Conservation (phyloP, 2,888 invertebrate species). For the Agrotis ipsilon region DNA sequence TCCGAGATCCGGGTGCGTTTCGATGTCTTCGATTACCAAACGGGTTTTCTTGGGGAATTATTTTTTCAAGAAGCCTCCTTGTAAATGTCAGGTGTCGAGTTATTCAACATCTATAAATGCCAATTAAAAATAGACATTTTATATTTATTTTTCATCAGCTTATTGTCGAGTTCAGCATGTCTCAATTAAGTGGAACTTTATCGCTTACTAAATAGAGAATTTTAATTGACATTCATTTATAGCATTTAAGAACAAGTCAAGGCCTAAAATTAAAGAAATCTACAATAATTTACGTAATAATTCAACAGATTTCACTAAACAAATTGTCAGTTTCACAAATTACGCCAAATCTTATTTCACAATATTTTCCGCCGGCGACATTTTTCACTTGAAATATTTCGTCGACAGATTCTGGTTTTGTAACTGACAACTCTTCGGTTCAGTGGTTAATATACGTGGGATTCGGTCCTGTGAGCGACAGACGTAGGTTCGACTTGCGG, state of each 20-base stretch:
- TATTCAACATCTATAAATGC: conserved; percentile 23
- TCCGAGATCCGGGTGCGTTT: conserved; percentile 44
- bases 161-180: background rate
- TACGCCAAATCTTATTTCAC: conserved; percentile 31
- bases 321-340: conserved; percentile 26
- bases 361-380: conserved; percentile 1
- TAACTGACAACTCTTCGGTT: conserved; percentile 70
- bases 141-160: background rate
- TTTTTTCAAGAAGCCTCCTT: background rate
- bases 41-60: background rate
- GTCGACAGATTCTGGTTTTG: conserved; percentile 64
- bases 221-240: background rate
- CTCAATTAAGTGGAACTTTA: background rate
- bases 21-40: conserved; percentile 16
- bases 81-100: conserved; percentile 14
- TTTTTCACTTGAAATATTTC: conserved; percentile 39
- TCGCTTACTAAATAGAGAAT: background rate
- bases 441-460: conserved; percentile 76
- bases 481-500: conserved; percentile 54
- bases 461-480: conserved; percentile 63
- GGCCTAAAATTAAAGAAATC: background rate
- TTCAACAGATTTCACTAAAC: conserved; percentile 32
- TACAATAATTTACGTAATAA: conserved; percentile 3
- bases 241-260: background rate
- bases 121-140: conserved; percentile 5